Percentiles rank a stretch among this genome's conserved stretches.
These are phyloP conservation scores for Ictidomys tridecemlineatus DNA, from an alignment of 2,113 vertebrate species.

Conservation along the genomic window DNA sequence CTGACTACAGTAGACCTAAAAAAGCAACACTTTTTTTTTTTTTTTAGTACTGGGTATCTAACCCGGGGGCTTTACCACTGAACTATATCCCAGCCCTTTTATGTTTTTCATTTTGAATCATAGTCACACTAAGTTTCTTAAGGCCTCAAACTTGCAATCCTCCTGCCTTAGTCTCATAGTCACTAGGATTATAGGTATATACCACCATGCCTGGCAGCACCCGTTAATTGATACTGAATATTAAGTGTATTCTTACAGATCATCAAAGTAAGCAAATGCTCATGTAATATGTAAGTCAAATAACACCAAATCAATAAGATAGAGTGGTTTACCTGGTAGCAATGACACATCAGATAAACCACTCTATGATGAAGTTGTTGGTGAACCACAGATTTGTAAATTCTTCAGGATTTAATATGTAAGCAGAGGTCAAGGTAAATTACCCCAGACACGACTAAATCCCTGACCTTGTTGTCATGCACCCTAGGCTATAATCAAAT, in stretches of 20 bases:
- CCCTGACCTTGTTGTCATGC: slow-evolving; percentile 1
- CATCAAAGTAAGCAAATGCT: neutral
- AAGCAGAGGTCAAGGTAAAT: slow-evolving; percentile 5
- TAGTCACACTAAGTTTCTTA: too few relatives aligned
- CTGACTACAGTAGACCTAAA: neutral
- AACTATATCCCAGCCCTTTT: too few relatives aligned
- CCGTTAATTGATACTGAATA: neutral
- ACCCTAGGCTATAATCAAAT: neutral
- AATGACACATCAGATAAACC: neutral
- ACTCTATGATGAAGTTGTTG: neutral
- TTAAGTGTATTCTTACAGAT: neutral
- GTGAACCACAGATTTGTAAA: neutral
- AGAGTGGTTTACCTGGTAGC: neutral
- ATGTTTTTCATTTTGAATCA: too few relatives aligned
- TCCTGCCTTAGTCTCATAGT: too few relatives aligned
- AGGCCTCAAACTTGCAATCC: too few relatives aligned
- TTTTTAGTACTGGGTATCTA: too few relatives aligned
- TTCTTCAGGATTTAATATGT: slow-evolving; percentile 29
- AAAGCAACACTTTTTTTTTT: too few relatives aligned
- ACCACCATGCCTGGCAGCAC: too few relatives aligned
- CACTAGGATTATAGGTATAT: too few relatives aligned
- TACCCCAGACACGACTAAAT: slow-evolving; percentile 1
- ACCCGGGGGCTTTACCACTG: too few relatives aligned
- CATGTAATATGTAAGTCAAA: neutral
- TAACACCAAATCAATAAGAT: neutral